These are phyloP conservation scores for Dascyllus trimaculatus DNA, from an alignment of 2,113 vertebrate species.

Conservation along the genomic window DNA sequence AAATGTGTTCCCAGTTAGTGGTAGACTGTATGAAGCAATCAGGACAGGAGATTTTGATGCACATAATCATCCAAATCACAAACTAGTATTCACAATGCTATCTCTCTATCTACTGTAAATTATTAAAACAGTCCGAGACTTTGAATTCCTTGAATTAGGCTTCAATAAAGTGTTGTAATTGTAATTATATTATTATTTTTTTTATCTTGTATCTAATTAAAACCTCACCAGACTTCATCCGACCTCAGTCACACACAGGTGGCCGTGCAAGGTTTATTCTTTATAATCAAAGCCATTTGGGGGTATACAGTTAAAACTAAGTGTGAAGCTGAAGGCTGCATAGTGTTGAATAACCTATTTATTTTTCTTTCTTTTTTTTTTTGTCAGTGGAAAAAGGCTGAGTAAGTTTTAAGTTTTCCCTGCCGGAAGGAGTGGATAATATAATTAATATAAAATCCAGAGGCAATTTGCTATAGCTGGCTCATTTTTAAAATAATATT, in stretches of 20 bases:
- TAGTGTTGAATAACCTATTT: constrained; percentile 37
- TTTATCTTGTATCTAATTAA: not conserved
- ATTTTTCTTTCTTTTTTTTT: not conserved
- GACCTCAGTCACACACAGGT: not conserved
- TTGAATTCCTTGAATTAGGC: not conserved
- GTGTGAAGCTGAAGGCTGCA: constrained; percentile 17
- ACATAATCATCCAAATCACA: not conserved
- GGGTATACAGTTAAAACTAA: constrained; percentile 40
- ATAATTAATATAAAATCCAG: constrained; percentile 13
- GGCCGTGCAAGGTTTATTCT: constrained; percentile 4
- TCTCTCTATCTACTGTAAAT: not conserved
- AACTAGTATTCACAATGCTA: no score
- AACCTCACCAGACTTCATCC: not conserved
- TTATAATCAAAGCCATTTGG: constrained; percentile 56
- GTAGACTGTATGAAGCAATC: no score
- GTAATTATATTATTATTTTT: constrained; percentile 11
- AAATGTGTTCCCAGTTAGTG: no score
- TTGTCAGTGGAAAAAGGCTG: constrained; percentile 47
- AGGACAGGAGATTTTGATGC: not conserved
- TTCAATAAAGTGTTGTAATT: not conserved
- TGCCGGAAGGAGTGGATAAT: constrained; percentile 14
- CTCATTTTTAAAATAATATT: constrained; percentile 1
- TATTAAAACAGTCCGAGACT: not conserved
- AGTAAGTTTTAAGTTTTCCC: constrained; percentile 20
- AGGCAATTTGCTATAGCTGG: not conserved